phyloP scores from a whole-genome alignment of 2,113 vertebrate genomes.

The Tenebrosternarchus preto region DNA sequence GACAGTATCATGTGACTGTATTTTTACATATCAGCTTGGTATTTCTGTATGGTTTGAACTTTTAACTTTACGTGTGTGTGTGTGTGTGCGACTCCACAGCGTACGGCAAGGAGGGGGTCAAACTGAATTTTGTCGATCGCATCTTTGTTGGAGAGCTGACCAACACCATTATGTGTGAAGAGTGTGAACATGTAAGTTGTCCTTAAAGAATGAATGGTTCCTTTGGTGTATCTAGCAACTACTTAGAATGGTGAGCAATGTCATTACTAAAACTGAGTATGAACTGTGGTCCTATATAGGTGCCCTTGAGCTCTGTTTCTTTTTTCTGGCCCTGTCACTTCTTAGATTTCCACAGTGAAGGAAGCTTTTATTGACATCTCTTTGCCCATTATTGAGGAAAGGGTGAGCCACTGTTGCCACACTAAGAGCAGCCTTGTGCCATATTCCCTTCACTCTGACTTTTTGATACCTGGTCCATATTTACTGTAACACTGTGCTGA shows the following conservation, averaged over 20 bases:
- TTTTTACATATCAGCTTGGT: too few relatives aligned
- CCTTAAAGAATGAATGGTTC: neutral
- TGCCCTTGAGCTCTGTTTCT: conserved; percentile 4
- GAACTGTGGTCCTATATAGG: neutral
- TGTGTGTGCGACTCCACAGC: conserved; percentile 70
- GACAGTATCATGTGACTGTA: too few relatives aligned
- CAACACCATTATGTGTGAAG: conserved; percentile 99
- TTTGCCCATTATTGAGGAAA: conserved; percentile 95
- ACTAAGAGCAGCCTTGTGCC: neutral
- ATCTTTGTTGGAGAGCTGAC: conserved; percentile 98
- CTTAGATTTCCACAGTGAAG: conserved; percentile 91
- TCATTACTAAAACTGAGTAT: neutral
- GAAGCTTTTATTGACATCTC: conserved; percentile 99
- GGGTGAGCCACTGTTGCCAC: conserved; percentile 78
- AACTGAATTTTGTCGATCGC: conserved; percentile 96
- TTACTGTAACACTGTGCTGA: too few relatives aligned
- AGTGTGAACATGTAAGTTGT: conserved; percentile 94
- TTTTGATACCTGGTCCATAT: neutral
- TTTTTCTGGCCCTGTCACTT: conserved; percentile 62
- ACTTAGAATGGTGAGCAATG: neutral
- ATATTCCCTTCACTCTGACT: neutral
- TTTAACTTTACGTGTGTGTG: neutral
- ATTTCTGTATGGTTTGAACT: too few relatives aligned
- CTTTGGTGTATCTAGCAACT: neutral
- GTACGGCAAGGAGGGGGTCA: conserved; percentile 96